These are phyloP conservation scores for Bruchidius siliquastri DNA, from an alignment of 2,888 invertebrate genomes.

Conservation along the genomic window DNA sequence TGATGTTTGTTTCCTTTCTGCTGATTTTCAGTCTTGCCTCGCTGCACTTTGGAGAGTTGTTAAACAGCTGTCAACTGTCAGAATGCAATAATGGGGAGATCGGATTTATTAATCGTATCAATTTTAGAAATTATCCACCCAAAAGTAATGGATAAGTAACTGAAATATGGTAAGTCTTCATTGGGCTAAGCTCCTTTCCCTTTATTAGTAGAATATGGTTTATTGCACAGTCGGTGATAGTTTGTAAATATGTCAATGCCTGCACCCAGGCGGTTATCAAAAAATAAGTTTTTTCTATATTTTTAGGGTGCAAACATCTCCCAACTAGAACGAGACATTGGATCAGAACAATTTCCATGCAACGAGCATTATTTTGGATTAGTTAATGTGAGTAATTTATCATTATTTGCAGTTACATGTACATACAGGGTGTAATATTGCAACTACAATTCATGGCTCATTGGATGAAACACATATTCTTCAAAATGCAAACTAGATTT, in stretches of 20 bases:
- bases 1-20: too few species aligned
- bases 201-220: not conserved
- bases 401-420: not conserved
- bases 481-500: too few species aligned
- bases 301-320: constrained; percentile 97
- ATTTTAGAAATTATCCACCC: constrained; percentile 43
- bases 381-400: constrained; percentile 80
- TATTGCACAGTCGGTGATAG: not conserved
- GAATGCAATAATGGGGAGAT: constrained; percentile 47
- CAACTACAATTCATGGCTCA: not conserved
- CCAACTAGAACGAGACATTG: constrained; percentile 98
- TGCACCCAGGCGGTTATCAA: not conserved
- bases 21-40: not conserved
- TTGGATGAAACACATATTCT: not conserved
- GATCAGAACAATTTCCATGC: constrained; percentile 95
- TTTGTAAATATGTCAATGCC: not conserved
- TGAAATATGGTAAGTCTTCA: constrained; percentile 43
- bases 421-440: not conserved
- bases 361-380: constrained; percentile 99
- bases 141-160: constrained; percentile 47
- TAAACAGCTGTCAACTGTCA: constrained; percentile 41
- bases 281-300: constrained; percentile 11
- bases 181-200: not conserved
- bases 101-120: constrained; percentile 42
- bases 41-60: not conserved